Evolutionary conservation across 2,113 vertebrate species (phyloP), one percentile per base, ranked within the genome.

Genomic region (Puffinus mauretanicus): DNA sequence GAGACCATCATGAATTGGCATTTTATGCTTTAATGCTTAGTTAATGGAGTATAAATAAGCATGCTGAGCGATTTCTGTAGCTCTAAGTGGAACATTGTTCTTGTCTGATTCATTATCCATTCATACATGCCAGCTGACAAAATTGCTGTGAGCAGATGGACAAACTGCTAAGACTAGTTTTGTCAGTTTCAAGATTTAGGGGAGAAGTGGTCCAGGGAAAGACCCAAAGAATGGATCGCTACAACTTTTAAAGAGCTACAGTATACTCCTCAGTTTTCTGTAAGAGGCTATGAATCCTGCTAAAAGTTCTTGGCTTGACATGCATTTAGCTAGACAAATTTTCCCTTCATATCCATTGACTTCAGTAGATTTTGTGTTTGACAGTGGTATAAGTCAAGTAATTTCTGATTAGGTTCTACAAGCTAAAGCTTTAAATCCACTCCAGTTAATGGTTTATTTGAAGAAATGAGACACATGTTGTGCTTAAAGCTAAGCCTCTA

Each of bases 1-100:
- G 79, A 95, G 21, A 92, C 2, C 70, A 60, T n/a, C 79, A 40
- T 86, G 88, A 96, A 91, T 34, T 87, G 58, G 13, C 27, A 82
- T 94, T 97, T 96, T 97, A 65, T 60, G 80, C n/a, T 96, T 89
- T 96, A 91, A 93, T 87, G 42, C 54, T 96, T 79, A 83, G 62
- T 92, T 96, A 97, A 92, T 93, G 65, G 34, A 95, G 49, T 92
- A 76, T 86, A 97, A 97, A 90, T 93, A 96, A 88, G 47, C 73
- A 76, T 65, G 26, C 29, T 60, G 73, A 90, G 64, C 3, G 17
- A 97, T 86, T 93, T 95, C 60, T 95, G 34, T 70, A 95, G 83
- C 40, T 94, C 67, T 52, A 29, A 94, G 91, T 91, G 70, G 82
- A 94, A 83, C 49, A 65, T 62, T 83, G n/a, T 52, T 76, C 82